Evolutionary conservation across 2,888 invertebrate genomes (phyloP), one percentile per base, ranked within the genome.

Genomic region (Calliscelio sp.): DNA sequence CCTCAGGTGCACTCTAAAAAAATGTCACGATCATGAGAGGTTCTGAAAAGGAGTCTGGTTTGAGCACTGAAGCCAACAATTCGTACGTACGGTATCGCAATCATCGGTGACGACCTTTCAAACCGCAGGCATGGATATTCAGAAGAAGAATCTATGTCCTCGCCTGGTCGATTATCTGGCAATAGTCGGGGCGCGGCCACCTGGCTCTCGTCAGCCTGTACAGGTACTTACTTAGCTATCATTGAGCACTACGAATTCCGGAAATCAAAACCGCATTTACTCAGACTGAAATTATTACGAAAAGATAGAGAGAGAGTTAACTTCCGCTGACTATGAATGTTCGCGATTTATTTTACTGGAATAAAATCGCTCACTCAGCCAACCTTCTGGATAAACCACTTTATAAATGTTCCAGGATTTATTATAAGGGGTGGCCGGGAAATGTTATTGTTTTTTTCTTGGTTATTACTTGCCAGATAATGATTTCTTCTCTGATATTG

Each of bases 91-190:
- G 53, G 46, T 68, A 86, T 85, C 77, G 78, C 46, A 85, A 83
- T 86, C 85, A 88, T 86, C 91, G 92, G 92, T 92, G 92, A 92
- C 92, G 89, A 89, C 87, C 88, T 88, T 88, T 84, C 77, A 87
- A 87, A 84, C 51, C 18, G 73, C 83, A 82, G 85, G 73, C 84
- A 93, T 93, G 93, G 96, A 96, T 91, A 94, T 95, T 88, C 97
- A 97, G 93, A 96, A 96, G 92, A 96, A 97, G 92, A 96, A 96
- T 91, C 93, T 97, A 90, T 97, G 97, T 93, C 97, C 97, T 91
- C 96, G 97, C 89, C 94, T 97, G 91, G 97, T 97, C 94, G 99
- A 99, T 95, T 99, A 99, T 94, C 95, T 99, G 93, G 97, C 99
- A 89, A 97, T 99, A 91, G 99, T 99, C 89, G 99, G 99, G 90